Evolutionary conservation across 2,888 invertebrate genomes (phyloP), one percentile per base, ranked within the genome.

Genomic region (Spisula subtruncata): DNA sequence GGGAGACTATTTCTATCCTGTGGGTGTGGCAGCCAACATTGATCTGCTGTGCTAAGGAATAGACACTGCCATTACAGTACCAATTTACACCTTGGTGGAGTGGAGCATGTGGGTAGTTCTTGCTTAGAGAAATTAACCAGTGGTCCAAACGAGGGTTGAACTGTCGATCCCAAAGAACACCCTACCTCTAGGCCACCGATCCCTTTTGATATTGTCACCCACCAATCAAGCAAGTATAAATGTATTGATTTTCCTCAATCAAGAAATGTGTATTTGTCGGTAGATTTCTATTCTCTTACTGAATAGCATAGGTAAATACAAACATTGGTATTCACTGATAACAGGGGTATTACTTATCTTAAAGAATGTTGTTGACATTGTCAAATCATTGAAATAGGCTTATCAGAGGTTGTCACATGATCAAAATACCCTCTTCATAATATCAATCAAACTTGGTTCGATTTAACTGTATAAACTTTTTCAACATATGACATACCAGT

Each of bases 181-280:
- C n/a, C n/a, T n/a, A n/a, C n/a, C n/a, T n/a, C n/a, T n/a, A n/a
- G n/a, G n/a, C n/a, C n/a, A n/a, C n/a, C n/a, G n/a, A n/a, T n/a
- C n/a, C n/a, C n/a, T n/a, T n/a, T n/a, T n/a, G n/a, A n/a, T n/a
- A n/a, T n/a, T n/a, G n/a, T n/a, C n/a, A n/a, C n/a, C n/a, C n/a
- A n/a, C n/a, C n/a, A n/a, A n/a, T n/a, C n/a, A n/a, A n/a, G 8
- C 41, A 41, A 32, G 75, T 75, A 35, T 75, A 35, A 75, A 75
- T 75, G 18, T 75, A 75, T 75, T 75, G 75, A 75, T 75, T 75
- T 75, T 75, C 35, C 12, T 18, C 75, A 75, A 75, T 75, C 75
- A 32, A 71, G 18, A 16, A 32, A 66, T 66, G n/a, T 25, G n/a
- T 66, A 25, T 25, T 66, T 25, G 60, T 66, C n/a, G 25, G 25